Evolutionary conservation across 2,888 invertebrate species (phyloP), one percentile per base, ranked within the genome.

Genomic region (Cephus nigrinus): DNA sequence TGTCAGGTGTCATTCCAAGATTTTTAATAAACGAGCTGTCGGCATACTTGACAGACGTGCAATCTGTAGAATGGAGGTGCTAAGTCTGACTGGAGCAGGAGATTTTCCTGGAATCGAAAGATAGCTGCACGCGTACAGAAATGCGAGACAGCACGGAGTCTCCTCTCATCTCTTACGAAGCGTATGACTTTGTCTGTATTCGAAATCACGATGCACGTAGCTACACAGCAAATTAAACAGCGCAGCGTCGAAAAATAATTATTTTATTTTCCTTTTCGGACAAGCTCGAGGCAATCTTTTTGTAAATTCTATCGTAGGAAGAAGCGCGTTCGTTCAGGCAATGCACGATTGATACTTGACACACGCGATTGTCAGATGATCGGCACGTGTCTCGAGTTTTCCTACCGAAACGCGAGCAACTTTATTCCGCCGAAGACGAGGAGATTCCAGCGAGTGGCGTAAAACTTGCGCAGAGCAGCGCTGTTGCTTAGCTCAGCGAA

Each of bases 1-100:
- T 77, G 77, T 77, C 77, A 74, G 71, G 55, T 74, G 69, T 77
- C 77, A 74, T 77, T 77, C 73, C n/a, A 69, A 77, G 73, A 77
- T 74, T 77, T 77, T 74, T 77, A 77, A 77, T 77, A 77, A 77
- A 77, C 74, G 74, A 74, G 68, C 74, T 33, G 77, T 77, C 74
- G 68, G 55, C 12, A 31, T 34, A 40, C 15, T 55, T 55, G 55
- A 55, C 55, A 55, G 55, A 15, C 23, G 55, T 55, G 9, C 55
- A 23, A 55, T 55, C 55, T 55, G 55, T 23, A 55, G 9, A 55
- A 55, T 55, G 9, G 9, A 55, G 23, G 23, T 23, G 9, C 55
- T 4, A 23, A 55, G 23, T 55, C 55, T 2, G 55, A 9, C 23
- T 55, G 23, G 23, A 55, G 23, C 23, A 55, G 55, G 23, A 55